Percentiles rank a stretch among this genome's conserved stretches.
These are phyloP conservation scores for Drosophila yakuba DNA, from an alignment of 1,140 invertebrate genomes.

Conservation along the genomic window DNA sequence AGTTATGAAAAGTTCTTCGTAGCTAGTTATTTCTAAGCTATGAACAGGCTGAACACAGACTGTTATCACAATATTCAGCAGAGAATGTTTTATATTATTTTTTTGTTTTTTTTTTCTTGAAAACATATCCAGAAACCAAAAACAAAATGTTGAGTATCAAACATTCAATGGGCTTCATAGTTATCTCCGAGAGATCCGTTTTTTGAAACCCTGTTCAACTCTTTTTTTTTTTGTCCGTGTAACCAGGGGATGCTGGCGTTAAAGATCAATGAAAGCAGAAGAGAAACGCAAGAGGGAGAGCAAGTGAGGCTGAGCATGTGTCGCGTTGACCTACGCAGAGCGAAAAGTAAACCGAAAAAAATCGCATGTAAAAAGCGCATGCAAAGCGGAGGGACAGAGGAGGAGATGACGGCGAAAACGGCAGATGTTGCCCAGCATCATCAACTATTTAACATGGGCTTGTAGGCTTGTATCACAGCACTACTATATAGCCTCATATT, in stretches of 20 bases:
- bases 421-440: conserved; percentile 75
- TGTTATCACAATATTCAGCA: too few species aligned
- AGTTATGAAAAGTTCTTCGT: too few species aligned
- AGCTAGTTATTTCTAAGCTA: too few species aligned
- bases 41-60: too few species aligned
- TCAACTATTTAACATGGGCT: conserved; percentile 16
- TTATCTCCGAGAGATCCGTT: not conserved
- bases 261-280: conserved; percentile 76
- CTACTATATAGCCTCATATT: conserved; percentile 38
- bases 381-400: conserved; percentile 46
- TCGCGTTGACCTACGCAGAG: conserved; percentile 80
- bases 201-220: not conserved
- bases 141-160: too few species aligned
- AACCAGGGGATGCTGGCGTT: conserved; percentile 64
- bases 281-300: conserved; percentile 19
- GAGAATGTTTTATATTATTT: too few species aligned
- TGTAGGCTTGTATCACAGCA: conserved; percentile 26
- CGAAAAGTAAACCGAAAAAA: conserved; percentile 62
- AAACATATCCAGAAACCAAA: too few species aligned
- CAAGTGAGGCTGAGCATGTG: conserved; percentile 70
- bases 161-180: too few species aligned
- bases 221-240: conserved; percentile 17
- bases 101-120: too few species aligned
- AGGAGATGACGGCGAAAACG: conserved; percentile 53
- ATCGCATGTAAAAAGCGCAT: conserved; percentile 67